Evolutionary conservation across 2,888 invertebrate genomes (phyloP), one percentile per base, ranked within the genome.

Genomic region (Adelognathus sp.): DNA sequence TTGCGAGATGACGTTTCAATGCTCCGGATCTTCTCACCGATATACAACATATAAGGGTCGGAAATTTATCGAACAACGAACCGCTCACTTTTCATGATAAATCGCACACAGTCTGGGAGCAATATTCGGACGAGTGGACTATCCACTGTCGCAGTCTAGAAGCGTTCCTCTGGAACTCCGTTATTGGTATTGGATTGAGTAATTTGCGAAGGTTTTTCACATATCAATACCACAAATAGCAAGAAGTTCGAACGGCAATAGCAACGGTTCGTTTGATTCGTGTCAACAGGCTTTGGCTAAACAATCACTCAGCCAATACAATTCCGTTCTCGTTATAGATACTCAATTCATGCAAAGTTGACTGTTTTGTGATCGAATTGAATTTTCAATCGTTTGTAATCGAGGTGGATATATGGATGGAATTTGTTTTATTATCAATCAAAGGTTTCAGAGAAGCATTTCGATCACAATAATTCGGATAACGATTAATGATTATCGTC

Each of bases 291-390:
- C 16, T 44, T 16, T 41, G 31, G 9, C 29, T 39, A 63, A 44
- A 63, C 29, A 63, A 63, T 63, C 31, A 27, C 61, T 24, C 11
- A 33, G 31, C 36, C 3, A 58, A 18, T 18, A 11, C 61, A 41
- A 11, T 61, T 61, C 61, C 41, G 61, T 41, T 61, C 39, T 61
- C 27, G 14, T 60, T 6, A 27, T 60, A 39, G n/a, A 41, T 60
- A 14, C 1, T 36, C 36, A n/a, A 24, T 14, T 21, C 39, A 14
- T 39, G 14, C 18, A 46, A 16, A 7, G 46, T 46, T 29, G 33
- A 56, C 33, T 21, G 33, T 33, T 33, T 64, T 2, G 14, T 16
- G 14, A 36, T 4, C 11, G 27, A 66, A 39, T 52, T 27, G 36
- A 24, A 7, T 36, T 27, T 18, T 52, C 27, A 52, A 66, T 50